Base-by-base conservation (phyloP, 1,140 invertebrate species). In the Patella vulgata region DNA sequence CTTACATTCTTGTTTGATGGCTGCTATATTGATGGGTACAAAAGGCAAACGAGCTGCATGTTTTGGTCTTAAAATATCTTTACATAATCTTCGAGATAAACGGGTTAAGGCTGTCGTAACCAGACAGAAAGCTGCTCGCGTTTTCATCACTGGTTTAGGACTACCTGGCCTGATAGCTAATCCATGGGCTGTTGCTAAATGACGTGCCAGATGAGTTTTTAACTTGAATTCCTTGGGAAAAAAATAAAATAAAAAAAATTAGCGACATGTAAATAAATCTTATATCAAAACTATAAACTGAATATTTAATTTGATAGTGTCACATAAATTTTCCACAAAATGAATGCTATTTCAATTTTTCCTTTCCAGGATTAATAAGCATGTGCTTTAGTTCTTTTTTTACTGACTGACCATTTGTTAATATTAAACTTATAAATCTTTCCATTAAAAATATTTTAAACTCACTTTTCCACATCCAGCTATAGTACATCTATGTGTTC, bases 121-220 rank as follows among this genome's bases (percentile, higher is more conserved):
- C 70, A 98, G 87, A 86, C 96, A 97, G 86, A 97, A 97, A 28
- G 95, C 95, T 65, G 95, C 95, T 73, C 95, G 88, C 42, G 96
- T 97, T 86, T 97, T 97, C 93, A 97, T 96, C 0, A 97, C 93
- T 25, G 95, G 95, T 39, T 94, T 87, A 2, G 93, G 93, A 28
- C 92, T 83, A 27, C 92, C 93, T 48, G 87, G 82, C 63, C 86
- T 68, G 27, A 91, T 85, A 52, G 89, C 87, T 25, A 90, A 82
- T 2, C 94, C 94, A 85, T 97, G 95, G 36, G 92, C 92, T 69
- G 92, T 93, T 12, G 94, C 93, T 82, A 95, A 92, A 85, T 98
- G 95, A 63, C 95, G 89, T 56, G 91, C 93, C 62, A 97, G 85
- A 82, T 97, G 94, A 40, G 93, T 91, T 84, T 96, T 96, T 64